Base-by-base conservation (phyloP, 1,140 invertebrate genomes). In the Drosophila watanabei region DNA sequence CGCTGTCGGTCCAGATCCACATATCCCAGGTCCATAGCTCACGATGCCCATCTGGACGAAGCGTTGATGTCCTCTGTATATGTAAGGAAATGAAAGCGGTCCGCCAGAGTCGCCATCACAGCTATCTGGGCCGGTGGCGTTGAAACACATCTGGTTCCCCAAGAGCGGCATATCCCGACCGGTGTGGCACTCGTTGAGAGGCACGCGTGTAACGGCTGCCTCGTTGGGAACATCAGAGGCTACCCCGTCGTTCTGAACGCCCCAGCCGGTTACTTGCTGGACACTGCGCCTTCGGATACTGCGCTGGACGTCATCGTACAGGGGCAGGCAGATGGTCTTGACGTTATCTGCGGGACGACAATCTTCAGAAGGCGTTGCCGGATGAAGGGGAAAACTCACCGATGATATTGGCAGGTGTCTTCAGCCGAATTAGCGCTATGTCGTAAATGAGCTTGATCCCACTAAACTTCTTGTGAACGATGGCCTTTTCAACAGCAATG, bases 361-460 rank as follows among this genome's bases (percentile, higher is more conserved):
- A 20, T 13, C 43, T 20, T 45, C 0, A 45, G 18, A 45, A 45
- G 43, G 11, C 9, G 18, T 13, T 11, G 20, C 18, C 10, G 10
- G 4, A 45, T 45, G 11, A 11, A 11, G 10, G 13, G 10, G 43
- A 20, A 11, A 45, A 45, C 43, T 20, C 43, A 45, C 43, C 2
- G 2, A 18, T 45, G 43, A 45, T 20, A 2, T 2, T 5, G 6
- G 10, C 43, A 20, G 43, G 10, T 20, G 1, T 20, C 43, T 20
- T 13, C n/a, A 45, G 43, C 18, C 43, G 43, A 45, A 45, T 11
- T 5, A 45, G 18, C 18, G 43, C 43, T 20, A 45, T 45, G 43
- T 45, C 43, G 43, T 45, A 13, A 4, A 11, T 0, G 10, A 20
- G 2, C 2, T 6, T 20, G 10, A 0, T 0, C 0, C 2, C 5